phyloP scores from a whole-genome alignment of 2,113 vertebrate genomes.

The Gnathonemus longibarbis region DNA sequence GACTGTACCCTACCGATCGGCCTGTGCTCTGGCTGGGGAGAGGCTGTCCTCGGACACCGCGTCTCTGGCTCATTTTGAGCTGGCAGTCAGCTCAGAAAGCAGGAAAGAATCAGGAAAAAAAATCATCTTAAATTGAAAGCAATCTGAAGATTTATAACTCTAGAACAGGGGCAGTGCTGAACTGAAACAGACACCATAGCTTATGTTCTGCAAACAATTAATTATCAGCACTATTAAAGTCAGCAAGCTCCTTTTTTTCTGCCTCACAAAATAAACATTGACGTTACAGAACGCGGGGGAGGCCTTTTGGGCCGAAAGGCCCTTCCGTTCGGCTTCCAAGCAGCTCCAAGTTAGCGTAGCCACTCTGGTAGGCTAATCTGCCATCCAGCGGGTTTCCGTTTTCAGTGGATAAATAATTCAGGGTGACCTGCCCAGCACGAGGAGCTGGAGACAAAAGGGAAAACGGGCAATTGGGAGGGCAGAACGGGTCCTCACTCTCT shows the following conservation, averaged over 20 bases:
- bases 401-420: slow-evolving; percentile 64
- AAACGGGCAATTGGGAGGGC: slow-evolving; percentile 45
- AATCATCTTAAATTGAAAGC: not conserved
- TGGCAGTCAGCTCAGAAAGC: not conserved
- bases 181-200: not conserved
- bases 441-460: slow-evolving; percentile 23
- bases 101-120: not conserved
- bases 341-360: slow-evolving; percentile 43
- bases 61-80: not conserved
- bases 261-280: not conserved
- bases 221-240: not conserved
- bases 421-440: slow-evolving; percentile 57
- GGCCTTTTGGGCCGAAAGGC: not conserved
- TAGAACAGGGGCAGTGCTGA: not conserved
- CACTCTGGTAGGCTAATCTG: slow-evolving; percentile 58
- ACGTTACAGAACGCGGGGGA: not conserved
- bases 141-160: not conserved
- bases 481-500: slow-evolving; percentile 37
- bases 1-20: not conserved
- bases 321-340: not conserved
- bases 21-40: not conserved
- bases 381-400: slow-evolving; percentile 65
- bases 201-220: not conserved
- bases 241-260: slow-evolving; percentile 3
- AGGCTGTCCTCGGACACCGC: not conserved